Conservation (phyloP, 2,888 invertebrate genomes). For the Mythimna vitellina region DNA sequence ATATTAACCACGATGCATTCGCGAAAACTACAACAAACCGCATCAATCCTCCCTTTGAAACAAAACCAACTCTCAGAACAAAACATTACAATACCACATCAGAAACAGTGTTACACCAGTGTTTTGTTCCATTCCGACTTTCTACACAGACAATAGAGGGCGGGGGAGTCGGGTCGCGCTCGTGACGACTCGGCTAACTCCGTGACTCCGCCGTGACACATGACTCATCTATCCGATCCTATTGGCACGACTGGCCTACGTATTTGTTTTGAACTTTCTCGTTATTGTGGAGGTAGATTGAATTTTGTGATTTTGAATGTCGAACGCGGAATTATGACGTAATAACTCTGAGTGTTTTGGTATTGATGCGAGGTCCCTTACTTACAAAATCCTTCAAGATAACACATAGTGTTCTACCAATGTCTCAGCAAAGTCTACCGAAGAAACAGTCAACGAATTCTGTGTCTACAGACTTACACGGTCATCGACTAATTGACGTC, state of each 20-base stretch:
- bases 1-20: too few relatives aligned
- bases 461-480: too few relatives aligned
- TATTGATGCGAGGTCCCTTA: too few relatives aligned
- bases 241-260: slow-evolving; percentile 67
- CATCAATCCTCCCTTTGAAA: neutral
- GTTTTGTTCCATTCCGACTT: slow-evolving; percentile 52
- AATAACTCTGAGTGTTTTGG: slow-evolving; percentile 6
- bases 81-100: slow-evolving; percentile 41
- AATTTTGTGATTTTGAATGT: slow-evolving; percentile 37
- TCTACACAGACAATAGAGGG: slow-evolving; percentile 65
- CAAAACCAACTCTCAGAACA: slow-evolving; percentile 4
- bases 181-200: slow-evolving; percentile 62
- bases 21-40: too few relatives aligned
- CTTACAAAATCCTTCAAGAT: neutral
- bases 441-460: too few relatives aligned
- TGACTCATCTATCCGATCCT: slow-evolving; percentile 70
- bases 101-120: slow-evolving; percentile 45
- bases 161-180: slow-evolving; percentile 66
- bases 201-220: slow-evolving; percentile 60
- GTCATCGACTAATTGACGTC: too few relatives aligned
- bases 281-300: slow-evolving; percentile 40
- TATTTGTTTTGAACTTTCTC: slow-evolving; percentile 65
- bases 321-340: slow-evolving; percentile 38
- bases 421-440: too few relatives aligned
- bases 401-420: too few relatives aligned